Evolutionary conservation across 2,888 invertebrate species (phyloP).

Genomic region (Epirrita christyi): DNA sequence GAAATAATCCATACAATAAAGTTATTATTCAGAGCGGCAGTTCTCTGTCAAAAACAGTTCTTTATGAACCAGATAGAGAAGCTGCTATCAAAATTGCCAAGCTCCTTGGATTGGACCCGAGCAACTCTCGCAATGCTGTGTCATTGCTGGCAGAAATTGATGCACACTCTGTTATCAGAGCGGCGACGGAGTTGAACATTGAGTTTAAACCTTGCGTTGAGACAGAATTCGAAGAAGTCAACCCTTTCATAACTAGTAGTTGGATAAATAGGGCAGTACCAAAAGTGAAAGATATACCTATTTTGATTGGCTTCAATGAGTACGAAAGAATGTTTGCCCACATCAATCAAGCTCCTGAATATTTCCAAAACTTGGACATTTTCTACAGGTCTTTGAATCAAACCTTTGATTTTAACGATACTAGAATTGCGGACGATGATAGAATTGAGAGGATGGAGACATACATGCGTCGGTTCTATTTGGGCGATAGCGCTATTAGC

Average conservation of each 20-base stretch:
- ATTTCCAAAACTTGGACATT: slow-evolving; percentile 42
- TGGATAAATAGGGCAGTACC: slow-evolving; percentile 49
- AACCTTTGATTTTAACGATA: slow-evolving; percentile 35
- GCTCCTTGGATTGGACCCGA: slow-evolving; percentile 44
- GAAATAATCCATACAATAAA: slow-evolving; percentile 51
- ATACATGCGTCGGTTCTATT: slow-evolving; percentile 52
- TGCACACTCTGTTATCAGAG: slow-evolving; percentile 45
- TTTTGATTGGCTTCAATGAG: slow-evolving; percentile 59
- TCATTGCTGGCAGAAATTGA: slow-evolving; percentile 43
- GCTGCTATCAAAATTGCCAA: slow-evolving; percentile 52
- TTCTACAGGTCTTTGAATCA: slow-evolving; percentile 37
- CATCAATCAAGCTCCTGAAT: slow-evolving; percentile 30
- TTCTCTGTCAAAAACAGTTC: slow-evolving; percentile 42
- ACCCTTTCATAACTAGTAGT: slow-evolving; percentile 51
- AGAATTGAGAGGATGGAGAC: slow-evolving; percentile 42
- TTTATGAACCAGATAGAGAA: slow-evolving; percentile 44
- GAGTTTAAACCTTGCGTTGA: slow-evolving; percentile 59
- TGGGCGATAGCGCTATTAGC: slow-evolving; percentile 51
- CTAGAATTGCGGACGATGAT: slow-evolving; percentile 28
- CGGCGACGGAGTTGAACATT: slow-evolving; percentile 39
- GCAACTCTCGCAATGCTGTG: slow-evolving; percentile 47
- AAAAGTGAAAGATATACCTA: slow-evolving; percentile 49
- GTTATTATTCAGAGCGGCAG: slow-evolving; percentile 59
- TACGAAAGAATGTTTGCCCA: slow-evolving; percentile 47
- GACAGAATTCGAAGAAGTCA: slow-evolving; percentile 50